phyloP scores from a whole-genome alignment of 2,888 invertebrate species.

The Rhagonycha fulva region DNA sequence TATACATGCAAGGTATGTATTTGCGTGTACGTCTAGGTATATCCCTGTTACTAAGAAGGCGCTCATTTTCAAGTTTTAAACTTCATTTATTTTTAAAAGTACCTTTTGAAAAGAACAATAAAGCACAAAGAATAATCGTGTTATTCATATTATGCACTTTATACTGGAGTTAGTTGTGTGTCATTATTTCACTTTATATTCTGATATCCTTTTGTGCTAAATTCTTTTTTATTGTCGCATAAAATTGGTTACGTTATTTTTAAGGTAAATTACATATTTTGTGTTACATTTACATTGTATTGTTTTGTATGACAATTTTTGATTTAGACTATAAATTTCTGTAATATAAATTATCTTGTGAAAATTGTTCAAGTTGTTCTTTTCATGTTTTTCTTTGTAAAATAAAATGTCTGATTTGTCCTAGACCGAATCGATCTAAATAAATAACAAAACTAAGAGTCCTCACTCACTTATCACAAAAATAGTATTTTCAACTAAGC shows the following conservation, averaged over 20 bases:
- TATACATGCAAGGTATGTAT: not conserved
- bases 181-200: not conserved
- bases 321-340: not conserved
- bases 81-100: not conserved
- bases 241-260: not conserved
- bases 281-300: not conserved
- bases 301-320: not conserved
- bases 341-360: not conserved
- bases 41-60: not conserved
- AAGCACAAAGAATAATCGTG: not conserved
- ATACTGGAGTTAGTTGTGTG: not conserved
- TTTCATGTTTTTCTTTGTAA: not conserved
- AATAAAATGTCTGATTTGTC: not conserved
- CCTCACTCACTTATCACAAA: too few species aligned
- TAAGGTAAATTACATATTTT: not conserved
- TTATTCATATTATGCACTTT: conserved; percentile 1
- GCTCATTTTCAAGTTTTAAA: not conserved
- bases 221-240: not conserved
- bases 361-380: not conserved
- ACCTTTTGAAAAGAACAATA: not conserved
- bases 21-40: not conserved
- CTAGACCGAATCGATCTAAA: too few species aligned
- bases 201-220: not conserved
- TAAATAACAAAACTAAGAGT: too few species aligned
- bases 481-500: too few species aligned